Conservation (phyloP, 2,113 vertebrate genomes). For the Deroptyus accipitrinus region DNA sequence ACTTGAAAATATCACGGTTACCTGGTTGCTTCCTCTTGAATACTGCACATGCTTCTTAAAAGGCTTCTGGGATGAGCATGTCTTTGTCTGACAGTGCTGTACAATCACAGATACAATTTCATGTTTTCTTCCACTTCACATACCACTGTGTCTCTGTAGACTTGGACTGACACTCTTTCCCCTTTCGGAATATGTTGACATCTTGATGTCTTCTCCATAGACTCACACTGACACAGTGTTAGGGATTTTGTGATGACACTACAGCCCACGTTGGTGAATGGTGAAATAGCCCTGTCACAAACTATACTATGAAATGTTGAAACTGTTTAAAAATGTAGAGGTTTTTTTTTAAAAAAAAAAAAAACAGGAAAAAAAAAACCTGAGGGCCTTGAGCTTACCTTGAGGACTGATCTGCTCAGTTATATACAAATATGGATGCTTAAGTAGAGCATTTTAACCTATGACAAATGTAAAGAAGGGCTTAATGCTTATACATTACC, state of each 20-base stretch:
- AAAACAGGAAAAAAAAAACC: neutral
- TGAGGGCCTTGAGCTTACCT: neutral
- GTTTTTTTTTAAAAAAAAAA: neutral
- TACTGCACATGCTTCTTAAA: neutral
- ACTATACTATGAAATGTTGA: slow-evolving; percentile 18
- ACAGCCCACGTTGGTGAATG: slow-evolving; percentile 8
- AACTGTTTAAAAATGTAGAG: slow-evolving; percentile 12
- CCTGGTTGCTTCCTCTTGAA: neutral
- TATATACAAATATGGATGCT: neutral
- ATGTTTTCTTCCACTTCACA: neutral
- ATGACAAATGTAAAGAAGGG: neutral
- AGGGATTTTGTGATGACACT: slow-evolving; percentile 64
- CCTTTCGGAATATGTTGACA: slow-evolving; percentile 35
- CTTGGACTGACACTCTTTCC: slow-evolving; percentile 34
- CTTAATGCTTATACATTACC: neutral
- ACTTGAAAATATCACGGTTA: neutral
- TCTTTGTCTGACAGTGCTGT: neutral
- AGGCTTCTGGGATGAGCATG: neutral
- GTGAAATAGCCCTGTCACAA: slow-evolving; percentile 63
- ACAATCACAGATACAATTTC: neutral
- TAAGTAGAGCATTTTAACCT: neutral
- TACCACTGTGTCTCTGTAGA: neutral
- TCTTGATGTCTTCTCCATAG: slow-evolving; percentile 51
- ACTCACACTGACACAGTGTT: slow-evolving; percentile 52
- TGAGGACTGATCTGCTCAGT: neutral